Evolutionary conservation across 53 echinoderm and acorn worm genomes (phyloP), one percentile per base, ranked within the genome.

Genomic region (Astropecten irregularis): DNA sequence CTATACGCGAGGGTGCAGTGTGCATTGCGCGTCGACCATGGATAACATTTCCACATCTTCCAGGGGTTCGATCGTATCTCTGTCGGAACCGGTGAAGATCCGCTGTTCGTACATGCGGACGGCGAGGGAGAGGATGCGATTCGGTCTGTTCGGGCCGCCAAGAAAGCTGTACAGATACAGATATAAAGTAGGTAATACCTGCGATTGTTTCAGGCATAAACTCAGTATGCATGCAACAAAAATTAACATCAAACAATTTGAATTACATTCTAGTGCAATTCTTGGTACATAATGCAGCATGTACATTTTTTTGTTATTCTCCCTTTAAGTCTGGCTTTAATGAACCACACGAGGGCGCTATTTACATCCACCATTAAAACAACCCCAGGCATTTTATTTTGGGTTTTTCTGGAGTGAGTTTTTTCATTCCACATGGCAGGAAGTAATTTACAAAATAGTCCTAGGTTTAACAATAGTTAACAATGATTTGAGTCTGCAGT

Each of bases 21-120:
- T 28, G 28, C 39, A 11, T 39, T n/a, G 38, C 30, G 40, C 57
- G 35, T 39, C 14, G 79, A 44, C 46, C 61, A 79, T 79, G 79
- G 79, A 79, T 79, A 79, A 44, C 62, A 62, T 79, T 47, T 79
- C 79, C 11, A 47, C 31, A 25, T 60, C 60, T 16, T 79, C 79
- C 1, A 60, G 79, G 62, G 48, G 44, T 27, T 79, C 79, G 19
- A 56, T 79, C 29, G 63, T 30, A 31, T 79, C 79, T 8, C 22
- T 79, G 46, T 79, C 73, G 48, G 64, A 76, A 31, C 79, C 89
- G 3, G 89, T 89, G 77, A 84, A 60, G 50, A 89, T 89, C 68
- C 89, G 89, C 11, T 84, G 89, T 19, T 89, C 89, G 0, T 89
- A 89, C 54, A 84, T 84, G 27, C 69, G 77, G 69, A 89, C 89